Percentiles rank a stretch among this genome's conserved stretches.
phyloP scores from a whole-genome alignment of 1,140 invertebrate species.

The Phymorhynchus buccinoides region DNA sequence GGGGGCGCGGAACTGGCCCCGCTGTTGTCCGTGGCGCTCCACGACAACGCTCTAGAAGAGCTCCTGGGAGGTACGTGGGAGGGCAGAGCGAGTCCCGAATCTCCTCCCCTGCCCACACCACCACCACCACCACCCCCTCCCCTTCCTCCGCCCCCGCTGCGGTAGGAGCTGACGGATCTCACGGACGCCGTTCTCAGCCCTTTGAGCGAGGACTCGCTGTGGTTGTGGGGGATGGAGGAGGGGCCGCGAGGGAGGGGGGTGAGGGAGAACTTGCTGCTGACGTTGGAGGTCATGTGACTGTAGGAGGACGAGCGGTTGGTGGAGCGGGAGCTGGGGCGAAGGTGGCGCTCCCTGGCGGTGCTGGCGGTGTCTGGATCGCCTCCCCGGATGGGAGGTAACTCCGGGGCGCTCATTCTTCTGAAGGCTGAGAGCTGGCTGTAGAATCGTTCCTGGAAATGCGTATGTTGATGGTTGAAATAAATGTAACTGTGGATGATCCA shows the following conservation, averaged over 20 bases:
- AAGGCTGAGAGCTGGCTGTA: neutral
- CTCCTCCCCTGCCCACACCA: neutral
- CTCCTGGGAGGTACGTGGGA: neutral
- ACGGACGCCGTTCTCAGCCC: neutral
- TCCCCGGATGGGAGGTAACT: conserved; percentile 21
- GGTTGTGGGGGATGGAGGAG: neutral
- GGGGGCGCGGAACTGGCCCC: neutral
- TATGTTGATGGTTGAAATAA: too few species aligned
- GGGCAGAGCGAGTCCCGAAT: neutral
- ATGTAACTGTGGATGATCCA: too few species aligned
- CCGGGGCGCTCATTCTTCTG: conserved; percentile 26
- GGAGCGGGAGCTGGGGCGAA: neutral
- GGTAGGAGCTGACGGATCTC: conserved; percentile 24
- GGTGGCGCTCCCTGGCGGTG: neutral
- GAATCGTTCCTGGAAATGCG: neutral
- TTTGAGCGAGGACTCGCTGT: conserved; percentile 37
- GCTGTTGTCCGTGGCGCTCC: conserved; percentile 36
- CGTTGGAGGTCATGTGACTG: conserved; percentile 8
- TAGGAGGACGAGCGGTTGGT: conserved; percentile 7
- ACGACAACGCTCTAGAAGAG: conserved; percentile 33
- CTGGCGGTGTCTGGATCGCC: too few species aligned
- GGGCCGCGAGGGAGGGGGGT: neutral
- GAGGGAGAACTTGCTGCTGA: conserved; percentile 10
- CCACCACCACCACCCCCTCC: neutral
- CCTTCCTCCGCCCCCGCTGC: neutral